Evolutionary conservation across 2,113 vertebrate genomes (phyloP).

Genomic region (Calonectris borealis): DNA sequence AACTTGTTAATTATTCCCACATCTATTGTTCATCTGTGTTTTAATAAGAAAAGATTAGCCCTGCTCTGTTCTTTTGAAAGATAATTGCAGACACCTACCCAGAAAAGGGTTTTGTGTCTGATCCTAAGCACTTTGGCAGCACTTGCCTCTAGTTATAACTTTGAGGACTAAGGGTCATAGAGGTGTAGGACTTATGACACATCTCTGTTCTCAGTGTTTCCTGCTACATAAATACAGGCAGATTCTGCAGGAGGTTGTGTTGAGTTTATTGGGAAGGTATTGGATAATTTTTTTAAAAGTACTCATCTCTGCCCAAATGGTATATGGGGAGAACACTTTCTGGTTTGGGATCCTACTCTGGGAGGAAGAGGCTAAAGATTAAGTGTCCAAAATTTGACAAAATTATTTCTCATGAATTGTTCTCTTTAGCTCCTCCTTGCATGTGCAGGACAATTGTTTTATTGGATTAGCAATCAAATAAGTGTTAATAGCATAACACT

Average conservation of each 20-base stretch:
- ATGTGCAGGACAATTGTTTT: background rate
- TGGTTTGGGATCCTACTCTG: background rate
- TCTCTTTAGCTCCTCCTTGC: background rate
- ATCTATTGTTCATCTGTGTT: background rate
- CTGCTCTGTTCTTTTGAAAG: background rate
- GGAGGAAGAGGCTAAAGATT: background rate
- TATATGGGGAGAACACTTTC: background rate
- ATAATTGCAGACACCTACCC: background rate
- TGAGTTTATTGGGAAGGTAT: background rate
- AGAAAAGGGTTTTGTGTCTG: background rate
- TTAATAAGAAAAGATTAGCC: background rate
- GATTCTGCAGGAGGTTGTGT: background rate
- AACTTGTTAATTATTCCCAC: background rate
- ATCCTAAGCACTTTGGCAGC: background rate
- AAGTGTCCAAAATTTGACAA: background rate
- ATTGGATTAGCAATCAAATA: background rate
- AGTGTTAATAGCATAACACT: background rate
- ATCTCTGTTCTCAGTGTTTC: background rate
- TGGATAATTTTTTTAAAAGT: background rate
- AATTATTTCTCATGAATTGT: background rate
- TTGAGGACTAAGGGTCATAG: background rate
- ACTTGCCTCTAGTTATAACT: background rate
- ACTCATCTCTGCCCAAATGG: accelerated
- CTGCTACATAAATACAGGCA: background rate
- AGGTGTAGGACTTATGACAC: background rate